Percentiles rank a stretch among this genome's conserved stretches.
These are phyloP conservation scores for Unio pictorum DNA, from an alignment of 2,888 invertebrate species.

Conservation along the genomic window DNA sequence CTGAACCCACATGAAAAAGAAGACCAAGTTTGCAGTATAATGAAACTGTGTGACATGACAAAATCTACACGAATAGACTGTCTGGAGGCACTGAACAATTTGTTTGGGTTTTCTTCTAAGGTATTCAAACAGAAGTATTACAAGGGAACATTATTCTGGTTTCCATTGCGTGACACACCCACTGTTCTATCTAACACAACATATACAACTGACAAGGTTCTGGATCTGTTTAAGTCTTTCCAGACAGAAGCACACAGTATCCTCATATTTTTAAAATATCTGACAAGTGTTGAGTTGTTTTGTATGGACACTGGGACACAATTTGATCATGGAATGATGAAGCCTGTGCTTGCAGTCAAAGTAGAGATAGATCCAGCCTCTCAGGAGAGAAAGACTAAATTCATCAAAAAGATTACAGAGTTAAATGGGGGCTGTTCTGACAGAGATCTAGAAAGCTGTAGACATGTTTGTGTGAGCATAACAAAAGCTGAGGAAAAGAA, in stretches of 20 bases:
- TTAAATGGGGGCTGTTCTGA: conserved; percentile 2
- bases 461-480: too few relatives aligned
- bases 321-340: neutral
- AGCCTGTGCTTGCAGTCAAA: too few relatives aligned
- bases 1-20: conserved; percentile 19
- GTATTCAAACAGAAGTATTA: conserved; percentile 36
- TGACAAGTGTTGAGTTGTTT: conserved; percentile 52
- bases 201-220: conserved; percentile 47
- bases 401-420: neutral
- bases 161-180: conserved; percentile 51
- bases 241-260: too few relatives aligned
- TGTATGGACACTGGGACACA: neutral
- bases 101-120: neutral
- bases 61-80: conserved; percentile 11
- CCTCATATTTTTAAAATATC: conserved; percentile 7
- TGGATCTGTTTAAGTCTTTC: conserved; percentile 21
- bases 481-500: neutral
- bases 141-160: conserved; percentile 62
- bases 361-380: too few relatives aligned
- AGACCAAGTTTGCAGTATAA: conserved; percentile 9
- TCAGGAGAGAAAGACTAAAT: too few relatives aligned
- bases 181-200: conserved; percentile 51
- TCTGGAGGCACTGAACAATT: conserved; percentile 33
- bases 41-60: conserved; percentile 11
- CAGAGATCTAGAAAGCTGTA: neutral